Evolutionary conservation across 2,888 invertebrate genomes (phyloP), one percentile per base, ranked within the genome.

Genomic region (Phlogophora meticulosa): DNA sequence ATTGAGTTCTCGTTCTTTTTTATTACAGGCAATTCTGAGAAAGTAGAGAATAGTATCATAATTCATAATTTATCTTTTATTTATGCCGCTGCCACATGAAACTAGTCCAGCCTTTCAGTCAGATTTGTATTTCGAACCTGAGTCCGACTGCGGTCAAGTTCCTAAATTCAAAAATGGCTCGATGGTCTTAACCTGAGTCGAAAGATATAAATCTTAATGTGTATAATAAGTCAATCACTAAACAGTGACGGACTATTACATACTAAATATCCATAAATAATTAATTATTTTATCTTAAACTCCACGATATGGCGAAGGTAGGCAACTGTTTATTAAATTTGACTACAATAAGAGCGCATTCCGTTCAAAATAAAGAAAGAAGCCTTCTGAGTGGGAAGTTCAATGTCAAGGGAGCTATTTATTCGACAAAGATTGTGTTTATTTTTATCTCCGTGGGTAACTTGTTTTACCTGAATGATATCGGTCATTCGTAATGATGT

Each of bases 361-460:
- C 56, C 53, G 15, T 40, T 57, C 28, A 76, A 66, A 67, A 62
- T 61, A 64, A 71, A 63, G 57, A 52, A 58, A 63, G 57, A 52
- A 58, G 63, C 45, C 67, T 70, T 78, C 73, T 83, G 86, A 88
- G 86, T 87, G 87, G 86, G 82, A 89, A 88, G 86, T 86, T 86
- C 78, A 79, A 79, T 67, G 78, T 80, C 78, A 80, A 64, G 78
- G 64, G 77, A 65, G 68, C 34, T 51, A 60, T 76, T 59, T 52
- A 80, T 80, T 73, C 61, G 34, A 53, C 66, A 61, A 45, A 69
- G 73, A 78, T 78, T 64, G 46, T 55, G 48, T 66, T 77, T 77
- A 73, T 81, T 78, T 73, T 77, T 73, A 78, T 80, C 72, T 65
- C 58, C n/a, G 77, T 61, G 82, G 69, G 81, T 76, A 84, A 85